Conservation (phyloP, 2,797 vertebrate genomes). For the Tokudaia muenninki region DNA sequence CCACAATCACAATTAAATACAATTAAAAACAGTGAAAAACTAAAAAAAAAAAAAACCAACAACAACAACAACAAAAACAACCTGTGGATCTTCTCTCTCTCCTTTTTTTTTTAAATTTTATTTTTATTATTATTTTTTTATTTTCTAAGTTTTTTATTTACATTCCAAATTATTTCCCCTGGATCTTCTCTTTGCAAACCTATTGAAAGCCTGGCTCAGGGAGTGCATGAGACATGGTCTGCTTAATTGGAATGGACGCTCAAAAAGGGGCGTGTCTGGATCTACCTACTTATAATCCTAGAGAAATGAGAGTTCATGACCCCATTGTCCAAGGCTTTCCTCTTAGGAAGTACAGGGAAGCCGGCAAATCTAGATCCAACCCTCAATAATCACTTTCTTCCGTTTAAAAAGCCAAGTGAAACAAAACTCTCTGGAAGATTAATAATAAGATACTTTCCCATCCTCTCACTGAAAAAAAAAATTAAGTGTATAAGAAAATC, state of each 20-base stretch:
- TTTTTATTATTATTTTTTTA: too few relatives aligned
- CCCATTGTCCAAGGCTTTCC: slow-evolving; percentile 73
- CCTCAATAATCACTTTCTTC: slow-evolving; percentile 64
- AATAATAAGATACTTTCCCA: slow-evolving; percentile 5
- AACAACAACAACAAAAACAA: too few relatives aligned
- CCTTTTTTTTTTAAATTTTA: too few relatives aligned
- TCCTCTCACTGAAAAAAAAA: slow-evolving; percentile 17
- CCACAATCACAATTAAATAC: background rate
- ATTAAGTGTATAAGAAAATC: slow-evolving; percentile 6
- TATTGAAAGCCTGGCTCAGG: background rate
- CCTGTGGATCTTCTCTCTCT: background rate
- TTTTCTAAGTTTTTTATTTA: too few relatives aligned
- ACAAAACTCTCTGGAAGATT: slow-evolving; percentile 25
- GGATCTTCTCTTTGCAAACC: background rate
- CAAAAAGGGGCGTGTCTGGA: background rate
- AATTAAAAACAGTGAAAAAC: slow-evolving; percentile 46
- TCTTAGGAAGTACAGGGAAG: slow-evolving; percentile 68
- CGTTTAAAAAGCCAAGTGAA: slow-evolving; percentile 53
- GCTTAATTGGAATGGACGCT: slow-evolving; percentile 17
- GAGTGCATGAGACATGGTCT: background rate
- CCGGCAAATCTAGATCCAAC: background rate
- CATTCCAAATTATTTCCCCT: too few relatives aligned
- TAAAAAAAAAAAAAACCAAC: too few relatives aligned
- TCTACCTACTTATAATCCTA: background rate
- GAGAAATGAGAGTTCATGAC: slow-evolving; percentile 44